Evolutionary conservation across 2,888 invertebrate species (phyloP).

Genomic region (Prenolepis imparis): DNA sequence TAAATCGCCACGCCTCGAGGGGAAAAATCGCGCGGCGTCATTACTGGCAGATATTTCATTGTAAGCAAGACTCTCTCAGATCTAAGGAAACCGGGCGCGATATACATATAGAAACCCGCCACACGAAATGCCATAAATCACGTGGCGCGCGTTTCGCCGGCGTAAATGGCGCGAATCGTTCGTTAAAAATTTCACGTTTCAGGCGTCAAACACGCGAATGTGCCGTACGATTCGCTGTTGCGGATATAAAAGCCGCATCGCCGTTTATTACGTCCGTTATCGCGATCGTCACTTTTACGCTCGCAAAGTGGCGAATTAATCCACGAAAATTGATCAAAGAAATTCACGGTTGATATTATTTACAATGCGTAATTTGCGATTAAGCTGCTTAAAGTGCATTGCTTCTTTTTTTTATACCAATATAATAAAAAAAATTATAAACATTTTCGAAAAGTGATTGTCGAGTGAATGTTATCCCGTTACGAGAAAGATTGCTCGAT

Average conservation of each 20-base stretch:
- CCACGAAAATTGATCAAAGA: slow-evolving; percentile 26
- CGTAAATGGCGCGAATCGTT: slow-evolving; percentile 65
- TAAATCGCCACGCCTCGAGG: slow-evolving; percentile 3
- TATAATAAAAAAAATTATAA: not conserved
- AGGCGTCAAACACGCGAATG: slow-evolving; percentile 57
- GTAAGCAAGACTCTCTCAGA: slow-evolving; percentile 46
- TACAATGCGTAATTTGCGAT: slow-evolving; percentile 27
- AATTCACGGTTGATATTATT: slow-evolving; percentile 37
- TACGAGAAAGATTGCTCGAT: not conserved
- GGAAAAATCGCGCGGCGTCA: slow-evolving; percentile 38
- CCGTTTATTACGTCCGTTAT: slow-evolving; percentile 70
- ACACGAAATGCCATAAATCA: slow-evolving; percentile 69
- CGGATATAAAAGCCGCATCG: slow-evolving; percentile 60
- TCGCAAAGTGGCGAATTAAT: slow-evolving; percentile 72
- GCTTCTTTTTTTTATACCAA: not conserved
- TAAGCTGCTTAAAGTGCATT: not conserved
- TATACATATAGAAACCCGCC: slow-evolving; percentile 5
- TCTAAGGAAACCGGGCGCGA: slow-evolving; percentile 32
- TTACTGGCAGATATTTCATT: slow-evolving; percentile 48
- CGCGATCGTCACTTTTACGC: slow-evolving; percentile 61
- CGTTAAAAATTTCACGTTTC: slow-evolving; percentile 70
- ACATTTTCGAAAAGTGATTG: not conserved
- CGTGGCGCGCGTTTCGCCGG: slow-evolving; percentile 47
- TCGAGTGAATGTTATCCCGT: not conserved
- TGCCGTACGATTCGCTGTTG: slow-evolving; percentile 50